These are phyloP conservation scores for Hippoglossus hippoglossus DNA, from an alignment of 2,797 vertebrate species.

Conservation along the genomic window DNA sequence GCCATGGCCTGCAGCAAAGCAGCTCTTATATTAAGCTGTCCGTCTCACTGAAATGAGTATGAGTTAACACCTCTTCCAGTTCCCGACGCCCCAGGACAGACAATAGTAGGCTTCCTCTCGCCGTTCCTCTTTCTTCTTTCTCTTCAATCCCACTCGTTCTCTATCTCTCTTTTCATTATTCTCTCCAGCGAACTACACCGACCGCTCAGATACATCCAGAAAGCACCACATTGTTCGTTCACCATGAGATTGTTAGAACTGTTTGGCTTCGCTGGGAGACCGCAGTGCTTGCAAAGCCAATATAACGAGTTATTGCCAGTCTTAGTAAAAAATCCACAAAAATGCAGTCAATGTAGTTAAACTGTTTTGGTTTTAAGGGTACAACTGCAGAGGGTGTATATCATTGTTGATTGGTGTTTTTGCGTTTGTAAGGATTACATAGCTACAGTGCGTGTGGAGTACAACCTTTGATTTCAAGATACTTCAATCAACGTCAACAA, in stretches of 20 bases:
- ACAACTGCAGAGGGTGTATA: conserved; percentile 39
- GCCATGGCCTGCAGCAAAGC: conserved; percentile 85
- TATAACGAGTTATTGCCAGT: conserved; percentile 59
- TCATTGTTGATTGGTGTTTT: conserved; percentile 39
- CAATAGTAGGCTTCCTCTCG: conserved; percentile 78
- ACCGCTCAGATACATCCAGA: conserved; percentile 42
- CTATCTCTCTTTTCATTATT: conserved; percentile 37
- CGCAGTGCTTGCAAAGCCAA: conserved; percentile 45
- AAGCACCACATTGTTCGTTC: conserved; percentile 28
- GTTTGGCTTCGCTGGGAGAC: conserved; percentile 51
- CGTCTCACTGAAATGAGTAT: conserved; percentile 88
- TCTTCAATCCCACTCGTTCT: conserved; percentile 49
- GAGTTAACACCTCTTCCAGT: conserved; percentile 86
- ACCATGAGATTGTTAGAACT: conserved; percentile 49
- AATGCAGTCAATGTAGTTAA: conserved; percentile 48
- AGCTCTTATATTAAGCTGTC: conserved; percentile 90
- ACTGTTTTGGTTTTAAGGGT: conserved; percentile 39
- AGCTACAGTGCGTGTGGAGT: conserved; percentile 3
- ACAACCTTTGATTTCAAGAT: conserved; percentile 10
- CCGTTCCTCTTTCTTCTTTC: conserved; percentile 59
- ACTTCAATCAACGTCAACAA: conserved; percentile 10
- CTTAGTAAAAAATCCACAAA: conserved; percentile 64
- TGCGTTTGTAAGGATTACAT: conserved; percentile 42
- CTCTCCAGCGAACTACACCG: conserved; percentile 44
- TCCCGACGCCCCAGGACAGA: conserved; percentile 80